Evolutionary conservation across 2,888 invertebrate species (phyloP).

Genomic region (Doris montereyensis): DNA sequence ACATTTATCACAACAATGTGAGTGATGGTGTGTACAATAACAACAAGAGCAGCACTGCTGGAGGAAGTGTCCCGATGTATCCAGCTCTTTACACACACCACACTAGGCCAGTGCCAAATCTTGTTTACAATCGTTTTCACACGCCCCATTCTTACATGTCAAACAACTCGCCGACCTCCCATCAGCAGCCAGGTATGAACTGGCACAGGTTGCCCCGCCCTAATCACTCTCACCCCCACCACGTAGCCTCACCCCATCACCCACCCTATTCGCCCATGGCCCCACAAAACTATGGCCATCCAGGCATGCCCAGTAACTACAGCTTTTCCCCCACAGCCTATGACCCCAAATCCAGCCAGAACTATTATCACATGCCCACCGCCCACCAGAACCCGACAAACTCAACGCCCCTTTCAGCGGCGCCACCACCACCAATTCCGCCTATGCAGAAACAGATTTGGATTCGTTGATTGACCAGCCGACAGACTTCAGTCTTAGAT

Average conservation of each 20-base stretch:
- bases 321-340: too few species aligned
- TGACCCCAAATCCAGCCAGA: too few species aligned
- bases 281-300: too few species aligned
- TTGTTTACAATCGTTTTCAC: slow-evolving; percentile 44
- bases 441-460: slow-evolving; percentile 86
- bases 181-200: slow-evolving; percentile 7
- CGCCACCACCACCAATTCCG: neutral
- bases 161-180: neutral
- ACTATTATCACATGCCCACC: slow-evolving; percentile 2
- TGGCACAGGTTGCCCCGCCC: neutral
- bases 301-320: too few species aligned
- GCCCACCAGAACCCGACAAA: slow-evolving; percentile 27
- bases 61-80: neutral
- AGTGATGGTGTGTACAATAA: neutral
- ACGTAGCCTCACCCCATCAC: too few species aligned
- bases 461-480: slow-evolving; percentile 78
- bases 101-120: slow-evolving; percentile 37
- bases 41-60: neutral
- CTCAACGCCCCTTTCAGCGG: neutral
- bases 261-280: too few species aligned
- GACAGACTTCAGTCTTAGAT: slow-evolving; percentile 91
- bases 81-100: neutral
- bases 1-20: neutral
- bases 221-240: neutral
- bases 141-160: slow-evolving; percentile 13